Conservation (phyloP, 2,797 vertebrate species). For the Lithobates pipiens region DNA sequence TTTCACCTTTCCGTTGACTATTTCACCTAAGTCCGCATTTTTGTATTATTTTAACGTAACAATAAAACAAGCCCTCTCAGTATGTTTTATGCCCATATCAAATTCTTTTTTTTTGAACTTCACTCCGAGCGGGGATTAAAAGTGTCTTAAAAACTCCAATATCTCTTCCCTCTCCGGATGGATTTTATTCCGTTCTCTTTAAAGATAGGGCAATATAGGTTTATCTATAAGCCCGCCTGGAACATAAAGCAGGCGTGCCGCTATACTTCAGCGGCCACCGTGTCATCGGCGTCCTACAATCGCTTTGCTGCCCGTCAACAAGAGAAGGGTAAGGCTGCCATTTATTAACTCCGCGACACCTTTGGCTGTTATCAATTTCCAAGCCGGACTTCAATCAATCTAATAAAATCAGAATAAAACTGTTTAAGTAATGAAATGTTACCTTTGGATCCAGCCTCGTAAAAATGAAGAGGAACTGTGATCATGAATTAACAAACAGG, state of each 20-base stretch:
- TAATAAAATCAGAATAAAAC: constrained; percentile 63
- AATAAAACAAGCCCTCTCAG: constrained; percentile 50
- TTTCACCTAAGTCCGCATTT: constrained; percentile 57
- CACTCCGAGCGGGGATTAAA: constrained; percentile 56
- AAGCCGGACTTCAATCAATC: constrained; percentile 60
- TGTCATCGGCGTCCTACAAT: constrained; percentile 27
- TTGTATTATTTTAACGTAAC: constrained; percentile 53
- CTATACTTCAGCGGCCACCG: constrained; percentile 20
- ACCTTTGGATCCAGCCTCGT: constrained; percentile 60
- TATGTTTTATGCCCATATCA: constrained; percentile 52
- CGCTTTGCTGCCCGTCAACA: constrained; percentile 27
- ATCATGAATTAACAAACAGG: constrained; percentile 61
- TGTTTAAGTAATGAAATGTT: constrained; percentile 63
- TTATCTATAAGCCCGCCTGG: constrained; percentile 56
- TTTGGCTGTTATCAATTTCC: constrained; percentile 58
- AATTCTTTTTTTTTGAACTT: constrained; percentile 47
- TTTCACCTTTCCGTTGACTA: constrained; percentile 23
- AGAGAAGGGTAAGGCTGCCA: constrained; percentile 51
- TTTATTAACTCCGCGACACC: constrained; percentile 52
- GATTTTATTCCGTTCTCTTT: constrained; percentile 44
- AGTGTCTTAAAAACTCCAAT: constrained; percentile 51
- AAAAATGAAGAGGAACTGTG: constrained; percentile 61
- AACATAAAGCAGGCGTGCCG: constrained; percentile 37
- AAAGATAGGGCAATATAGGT: constrained; percentile 38
- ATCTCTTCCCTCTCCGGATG: constrained; percentile 37